A percentile compares a stretch with the other conserved stretches of the same genome.
Evolutionary conservation across 2,113 vertebrate species (phyloP).

Genomic region (Acrocephalus arundinaceus): DNA sequence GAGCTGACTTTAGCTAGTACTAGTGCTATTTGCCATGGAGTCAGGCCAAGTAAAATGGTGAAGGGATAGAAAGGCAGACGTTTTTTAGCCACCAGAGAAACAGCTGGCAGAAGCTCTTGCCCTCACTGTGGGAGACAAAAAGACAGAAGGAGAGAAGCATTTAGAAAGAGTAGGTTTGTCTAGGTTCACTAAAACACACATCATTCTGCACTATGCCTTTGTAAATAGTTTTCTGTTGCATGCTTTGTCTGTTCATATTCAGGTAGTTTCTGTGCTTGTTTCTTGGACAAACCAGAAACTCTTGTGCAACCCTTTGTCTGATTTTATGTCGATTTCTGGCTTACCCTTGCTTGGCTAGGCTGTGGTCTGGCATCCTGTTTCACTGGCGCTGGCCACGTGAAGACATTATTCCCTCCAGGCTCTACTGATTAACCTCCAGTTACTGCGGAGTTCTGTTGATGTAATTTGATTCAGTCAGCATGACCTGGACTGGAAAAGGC

Average conservation of each 20-base stretch:
- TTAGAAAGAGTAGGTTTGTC: background rate
- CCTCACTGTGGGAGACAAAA: background rate
- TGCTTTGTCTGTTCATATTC: background rate
- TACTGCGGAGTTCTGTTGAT: background rate
- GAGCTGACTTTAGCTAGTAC: background rate
- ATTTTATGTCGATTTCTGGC: background rate
- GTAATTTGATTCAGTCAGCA: background rate
- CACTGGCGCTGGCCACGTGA: rapidly evolving
- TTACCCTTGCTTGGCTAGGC: background rate
- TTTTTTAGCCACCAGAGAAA: background rate
- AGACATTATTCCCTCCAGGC: background rate
- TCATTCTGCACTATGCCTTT: background rate
- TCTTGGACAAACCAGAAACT: background rate
- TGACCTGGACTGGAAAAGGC: conserved; percentile 3
- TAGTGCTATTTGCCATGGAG: background rate
- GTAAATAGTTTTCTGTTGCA: background rate
- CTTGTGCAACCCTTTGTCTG: background rate
- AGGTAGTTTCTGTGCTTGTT: background rate
- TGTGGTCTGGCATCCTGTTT: background rate
- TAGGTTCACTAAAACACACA: rapidly evolving
- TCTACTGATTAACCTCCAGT: background rate
- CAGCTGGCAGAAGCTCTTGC: background rate
- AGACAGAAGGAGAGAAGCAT: background rate
- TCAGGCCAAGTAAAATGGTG: background rate
- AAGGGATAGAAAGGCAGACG: background rate